Evolutionary conservation across 30 jellyfish, hydroid and myxozoan species (phyloP), one percentile per base, ranked within the genome.

Genomic region (Cassiopea xamachana): DNA sequence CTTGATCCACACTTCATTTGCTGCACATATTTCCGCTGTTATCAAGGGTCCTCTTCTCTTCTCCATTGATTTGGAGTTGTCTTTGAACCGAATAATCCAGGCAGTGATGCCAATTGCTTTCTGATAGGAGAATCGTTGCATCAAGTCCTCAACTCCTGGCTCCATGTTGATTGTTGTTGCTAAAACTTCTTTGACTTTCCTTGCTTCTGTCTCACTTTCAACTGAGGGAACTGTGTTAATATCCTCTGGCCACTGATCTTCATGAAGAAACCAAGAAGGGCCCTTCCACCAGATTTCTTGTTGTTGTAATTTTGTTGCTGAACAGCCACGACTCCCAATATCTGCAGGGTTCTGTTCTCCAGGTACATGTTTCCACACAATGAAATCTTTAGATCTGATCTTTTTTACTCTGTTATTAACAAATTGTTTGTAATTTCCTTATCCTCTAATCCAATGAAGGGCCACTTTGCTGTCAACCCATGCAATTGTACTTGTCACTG

Each of bases 81-180:
- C 46, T 46, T 58, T 69, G 69, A 92, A 80, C 13, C 98, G 77
- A 68, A 50, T n/a, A 2, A 92, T 85, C 96, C 96, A 92, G 2
- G 83, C 92, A 39, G 92, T 71, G 1, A 92, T 60, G 15, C 98
- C 61, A 13, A 86, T 15, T 46, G 93, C 84, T 39, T 64, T 75
- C 77, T 70, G 47, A 75, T 9, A 81, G 44, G 88, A 27, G 73
- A 67, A 73, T 48, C 77, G 72, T 1, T 89, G 77, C 82, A 89
- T 27, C 6, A 89, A 16, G 5, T 64, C 39, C 39, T 27, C 39
- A 27, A 27, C 39, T 27, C 39, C 39, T 27, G 39, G 39, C 39
- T 27, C 39, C 39, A 27, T 27, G 39, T 27, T 27, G 39, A 27
- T 27, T 27, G 39, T 27, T 27, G 39, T 27, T 27, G 39, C 39